These are phyloP conservation scores for Oegoconia quadripuncta DNA, from an alignment of 2,888 invertebrate genomes.

Conservation along the genomic window DNA sequence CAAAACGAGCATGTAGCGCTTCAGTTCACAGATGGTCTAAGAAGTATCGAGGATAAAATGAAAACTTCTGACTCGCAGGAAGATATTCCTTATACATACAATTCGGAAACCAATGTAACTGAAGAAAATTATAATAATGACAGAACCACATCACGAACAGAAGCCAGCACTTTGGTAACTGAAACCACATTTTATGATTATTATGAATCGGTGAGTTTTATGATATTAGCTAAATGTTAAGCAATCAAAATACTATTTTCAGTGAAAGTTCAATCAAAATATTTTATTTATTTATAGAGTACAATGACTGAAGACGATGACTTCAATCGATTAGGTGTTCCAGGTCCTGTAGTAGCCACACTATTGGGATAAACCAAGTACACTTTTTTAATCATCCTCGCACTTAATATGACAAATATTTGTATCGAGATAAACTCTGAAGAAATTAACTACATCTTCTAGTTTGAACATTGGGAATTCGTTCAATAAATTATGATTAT, in stretches of 20 bases:
- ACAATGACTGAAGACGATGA: conserved; percentile 20
- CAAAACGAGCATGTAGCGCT: too few species aligned
- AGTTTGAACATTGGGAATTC: conserved; percentile 40
- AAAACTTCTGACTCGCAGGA: too few species aligned
- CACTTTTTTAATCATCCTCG: conserved; percentile 6
- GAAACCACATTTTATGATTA: too few species aligned
- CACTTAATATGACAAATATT: conserved; percentile 38
- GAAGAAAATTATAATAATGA: too few species aligned
- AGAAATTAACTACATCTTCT: conserved; percentile 44
- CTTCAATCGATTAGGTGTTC: conserved; percentile 18
- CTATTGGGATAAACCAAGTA: conserved; percentile 34
- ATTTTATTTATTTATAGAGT: conserved; percentile 28
- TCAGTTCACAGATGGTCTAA: too few species aligned
- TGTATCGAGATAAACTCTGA: conserved; percentile 37
- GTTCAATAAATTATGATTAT: conserved; percentile 27
- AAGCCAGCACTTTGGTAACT: too few species aligned
- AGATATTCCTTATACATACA: too few species aligned
- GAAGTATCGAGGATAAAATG: too few species aligned
- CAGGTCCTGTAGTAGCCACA: conserved; percentile 34
- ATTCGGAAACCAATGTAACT: too few species aligned
- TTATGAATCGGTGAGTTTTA: too few species aligned
- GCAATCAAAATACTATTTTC: neutral
- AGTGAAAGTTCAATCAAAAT: neutral
- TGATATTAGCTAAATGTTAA: too few species aligned
- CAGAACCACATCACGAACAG: too few species aligned